Base-by-base conservation (phyloP, 2,888 invertebrate species). In the Pseudolycoriella hygida region DNA sequence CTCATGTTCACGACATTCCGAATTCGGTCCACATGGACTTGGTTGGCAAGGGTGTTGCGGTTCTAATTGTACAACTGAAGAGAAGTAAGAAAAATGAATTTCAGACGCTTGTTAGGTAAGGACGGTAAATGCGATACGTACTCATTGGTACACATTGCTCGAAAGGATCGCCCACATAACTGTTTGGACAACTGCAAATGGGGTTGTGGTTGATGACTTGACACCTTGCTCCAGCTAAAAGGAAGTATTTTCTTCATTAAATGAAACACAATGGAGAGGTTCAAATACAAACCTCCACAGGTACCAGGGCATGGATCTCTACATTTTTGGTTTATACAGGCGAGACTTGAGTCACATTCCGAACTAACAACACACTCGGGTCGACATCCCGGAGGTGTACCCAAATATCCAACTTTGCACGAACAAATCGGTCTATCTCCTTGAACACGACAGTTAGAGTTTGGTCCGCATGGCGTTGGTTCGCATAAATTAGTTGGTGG, bases 131-230 rank as follows among this genome's bases (percentile, higher is more conserved):
- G 17, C 12, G 12, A 2, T 20, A 55, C 61, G 59, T 54, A 66
- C 65, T 59, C 56, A 58, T 60, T 1, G 59, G 59, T 18, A 57
- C 47, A 64, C 85, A 85, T 62, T 76, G 75, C 53, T 73, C 72
- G 56, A 84, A 83, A 17, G 85, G 84, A 70, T 86, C 83, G 44
- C 86, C 86, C 31, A 74, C 70, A 54, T 72, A 80, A 46, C 75
- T 76, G 43, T 65, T 66, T 32, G 74, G 68, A 57, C 85, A 86
- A 59, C 77, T 77, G 63, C 85, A 85, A 54, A 83, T 75, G 3
- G 83, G 85, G 58, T 79, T 82, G 59, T 87, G 86, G 57, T 80
- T 79, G 42, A 81, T 74, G 43, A 83, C 82, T 67, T 77, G 77
- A 58, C 87, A 87, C 54, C 76, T 34, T 12, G 34, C 34, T 14